Conservation (phyloP, 2,797 vertebrate species). For the Pangasius sanitwongsei region DNA sequence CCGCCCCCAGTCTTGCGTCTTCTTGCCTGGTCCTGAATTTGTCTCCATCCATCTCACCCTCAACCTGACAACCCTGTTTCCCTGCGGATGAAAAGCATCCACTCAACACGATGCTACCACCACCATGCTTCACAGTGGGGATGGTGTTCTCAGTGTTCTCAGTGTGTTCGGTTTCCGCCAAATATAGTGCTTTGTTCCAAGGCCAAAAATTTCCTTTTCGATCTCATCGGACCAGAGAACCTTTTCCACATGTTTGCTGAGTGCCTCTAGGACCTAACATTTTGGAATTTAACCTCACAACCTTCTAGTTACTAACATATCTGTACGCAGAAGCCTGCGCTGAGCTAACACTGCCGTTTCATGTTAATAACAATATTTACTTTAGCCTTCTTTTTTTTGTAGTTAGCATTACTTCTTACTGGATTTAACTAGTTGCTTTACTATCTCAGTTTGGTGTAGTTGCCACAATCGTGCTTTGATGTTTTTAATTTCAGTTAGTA, state of each 20-base stretch:
- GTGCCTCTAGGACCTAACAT: background rate
- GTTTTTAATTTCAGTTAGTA: background rate
- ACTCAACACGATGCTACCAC: background rate
- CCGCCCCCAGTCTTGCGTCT: background rate
- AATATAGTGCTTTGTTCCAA: background rate
- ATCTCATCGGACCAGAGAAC: background rate
- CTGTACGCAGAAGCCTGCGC: background rate
- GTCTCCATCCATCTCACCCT: background rate
- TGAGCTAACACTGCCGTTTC: background rate
- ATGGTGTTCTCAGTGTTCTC: background rate
- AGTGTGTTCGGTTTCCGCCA: background rate
- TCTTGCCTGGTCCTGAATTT: background rate
- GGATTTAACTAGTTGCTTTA: no score
- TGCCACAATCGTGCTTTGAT: background rate
- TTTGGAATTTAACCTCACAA: background rate
- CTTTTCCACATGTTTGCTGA: background rate
- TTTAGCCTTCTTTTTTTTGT: background rate
- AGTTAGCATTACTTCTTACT: no score
- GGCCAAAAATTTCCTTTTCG: background rate
- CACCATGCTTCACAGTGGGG: background rate
- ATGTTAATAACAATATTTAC: background rate
- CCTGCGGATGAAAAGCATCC: background rate
- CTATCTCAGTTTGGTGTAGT: background rate
- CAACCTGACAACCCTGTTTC: background rate
- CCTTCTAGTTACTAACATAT: background rate